Conservation (phyloP, 1,140 invertebrate genomes). For the Linepithema humile region DNA sequence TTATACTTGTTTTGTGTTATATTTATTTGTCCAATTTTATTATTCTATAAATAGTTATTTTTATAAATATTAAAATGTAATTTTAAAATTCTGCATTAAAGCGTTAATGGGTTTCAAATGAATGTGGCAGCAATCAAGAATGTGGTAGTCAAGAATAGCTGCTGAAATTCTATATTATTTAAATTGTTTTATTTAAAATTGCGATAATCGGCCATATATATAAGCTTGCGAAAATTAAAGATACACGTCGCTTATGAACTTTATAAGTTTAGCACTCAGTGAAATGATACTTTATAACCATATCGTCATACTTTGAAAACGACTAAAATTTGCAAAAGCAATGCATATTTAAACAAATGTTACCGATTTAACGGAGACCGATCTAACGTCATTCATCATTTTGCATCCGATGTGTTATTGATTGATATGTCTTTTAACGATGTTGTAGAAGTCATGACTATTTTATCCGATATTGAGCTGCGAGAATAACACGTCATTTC, state of each 20-base stretch:
- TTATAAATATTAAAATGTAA: not conserved
- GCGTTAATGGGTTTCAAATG: not conserved
- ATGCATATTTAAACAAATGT: conserved; percentile 23
- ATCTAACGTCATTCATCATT: not conserved
- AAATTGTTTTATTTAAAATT: not conserved
- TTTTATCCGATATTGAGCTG: not conserved
- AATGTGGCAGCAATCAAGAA: not conserved
- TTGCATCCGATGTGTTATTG: not conserved
- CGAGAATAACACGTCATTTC: conserved; percentile 1
- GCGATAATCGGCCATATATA: not conserved
- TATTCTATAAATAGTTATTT: not conserved
- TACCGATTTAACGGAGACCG: not conserved
- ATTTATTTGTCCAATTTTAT: not conserved
- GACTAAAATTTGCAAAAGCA: not conserved
- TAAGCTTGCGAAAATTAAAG: not conserved
- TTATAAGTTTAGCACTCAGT: not conserved
- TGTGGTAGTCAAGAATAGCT: not conserved
- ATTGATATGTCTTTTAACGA: not conserved
- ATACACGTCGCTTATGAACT: not conserved
- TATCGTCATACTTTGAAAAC: not conserved
- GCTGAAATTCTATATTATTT: not conserved
- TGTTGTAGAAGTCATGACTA: conserved; percentile 13
- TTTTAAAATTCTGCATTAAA: not conserved
- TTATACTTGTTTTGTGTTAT: not conserved
- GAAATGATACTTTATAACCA: not conserved